Conservation (phyloP, 2,113 vertebrate species). For the Lasiurus borealis region DNA sequence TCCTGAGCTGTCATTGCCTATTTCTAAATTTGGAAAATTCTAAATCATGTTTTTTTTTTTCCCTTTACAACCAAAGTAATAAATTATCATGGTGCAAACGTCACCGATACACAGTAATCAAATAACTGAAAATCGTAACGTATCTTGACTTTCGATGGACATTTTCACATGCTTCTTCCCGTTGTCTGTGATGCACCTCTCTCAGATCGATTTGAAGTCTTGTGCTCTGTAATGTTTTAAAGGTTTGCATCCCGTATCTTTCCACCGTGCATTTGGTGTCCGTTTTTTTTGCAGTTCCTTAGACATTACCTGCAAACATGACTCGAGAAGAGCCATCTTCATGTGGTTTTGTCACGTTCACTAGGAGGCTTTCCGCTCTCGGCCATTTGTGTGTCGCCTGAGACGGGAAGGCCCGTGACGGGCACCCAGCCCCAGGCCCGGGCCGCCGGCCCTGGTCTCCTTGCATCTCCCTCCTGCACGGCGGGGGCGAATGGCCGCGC, state of each 20-base stretch:
- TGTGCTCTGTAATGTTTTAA: not conserved
- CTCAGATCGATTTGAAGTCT: not conserved
- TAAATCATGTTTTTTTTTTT: conserved; percentile 8
- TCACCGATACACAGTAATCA: not conserved
- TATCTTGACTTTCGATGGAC: not conserved
- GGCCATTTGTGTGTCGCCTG: not conserved
- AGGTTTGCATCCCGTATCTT: not conserved
- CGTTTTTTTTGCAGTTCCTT: not conserved
- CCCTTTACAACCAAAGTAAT: not conserved
- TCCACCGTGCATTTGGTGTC: not conserved
- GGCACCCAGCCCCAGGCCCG: fast-evolving
- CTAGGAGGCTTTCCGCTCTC: not conserved
- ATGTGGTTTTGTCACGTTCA: not conserved
- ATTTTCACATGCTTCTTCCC: not conserved
- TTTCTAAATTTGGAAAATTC: conserved; percentile 43
- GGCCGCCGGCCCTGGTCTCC: too few species aligned
- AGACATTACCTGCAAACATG: not conserved
- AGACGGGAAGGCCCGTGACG: not conserved
- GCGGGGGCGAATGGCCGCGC: not conserved
- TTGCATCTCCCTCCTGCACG: not conserved
- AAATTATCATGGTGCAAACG: not conserved
- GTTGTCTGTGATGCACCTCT: not conserved
- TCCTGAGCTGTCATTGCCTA: not conserved
- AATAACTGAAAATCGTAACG: not conserved
- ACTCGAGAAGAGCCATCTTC: not conserved